Evolutionary conservation across 2,797 vertebrate genomes (phyloP), one percentile per base, ranked within the genome.

Genomic region (Darevskia nairensis): DNA sequence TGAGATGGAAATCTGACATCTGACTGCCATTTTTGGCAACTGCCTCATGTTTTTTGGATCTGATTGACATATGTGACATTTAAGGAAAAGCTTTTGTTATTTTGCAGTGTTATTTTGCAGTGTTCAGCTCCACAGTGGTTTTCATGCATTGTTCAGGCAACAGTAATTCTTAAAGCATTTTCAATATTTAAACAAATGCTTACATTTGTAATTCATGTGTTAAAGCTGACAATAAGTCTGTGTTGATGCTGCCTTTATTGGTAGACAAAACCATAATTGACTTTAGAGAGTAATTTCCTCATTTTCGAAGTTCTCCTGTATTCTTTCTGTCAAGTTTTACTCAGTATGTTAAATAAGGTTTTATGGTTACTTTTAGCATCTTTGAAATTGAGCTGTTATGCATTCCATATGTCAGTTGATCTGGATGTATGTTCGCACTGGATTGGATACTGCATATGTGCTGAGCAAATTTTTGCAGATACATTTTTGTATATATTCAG

Each of bases 361-460:
- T 87, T 78, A 11, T 66, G 76, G 2, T 29, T 78, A 50, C 79
- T 91, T 88, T 75, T 78, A 78, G 79, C 75, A 75, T 71, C 83
- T 91, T 41, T 86, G 71, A 10, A 81, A 59, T 66, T 80, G 50
- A 77, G 46, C 35, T 82, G 85, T 71, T 86, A 82, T 61, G 39
- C 25, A n/a, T 78, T 64, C 72, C 84, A 80, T 44, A 7, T 68
- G 71, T 79, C 77, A n/a, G n/a, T 77, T 77, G 80, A 66, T 89
- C 25, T 10, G 4, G 27, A 71, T 78, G 75, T 64, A 46, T 85
- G 8, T 8, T 75, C 80, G 44, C 0, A 0, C 61, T 44, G 6
- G 13, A 0, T 85, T 90, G 84, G 84, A 29, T 77, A 78, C 61
- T 88, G 55, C 76, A 89, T 76, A 76, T 74, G 35, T 27, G 29